These are phyloP conservation scores for Papilio polyxenes DNA, from an alignment of 1,140 invertebrate species.

Conservation along the genomic window DNA sequence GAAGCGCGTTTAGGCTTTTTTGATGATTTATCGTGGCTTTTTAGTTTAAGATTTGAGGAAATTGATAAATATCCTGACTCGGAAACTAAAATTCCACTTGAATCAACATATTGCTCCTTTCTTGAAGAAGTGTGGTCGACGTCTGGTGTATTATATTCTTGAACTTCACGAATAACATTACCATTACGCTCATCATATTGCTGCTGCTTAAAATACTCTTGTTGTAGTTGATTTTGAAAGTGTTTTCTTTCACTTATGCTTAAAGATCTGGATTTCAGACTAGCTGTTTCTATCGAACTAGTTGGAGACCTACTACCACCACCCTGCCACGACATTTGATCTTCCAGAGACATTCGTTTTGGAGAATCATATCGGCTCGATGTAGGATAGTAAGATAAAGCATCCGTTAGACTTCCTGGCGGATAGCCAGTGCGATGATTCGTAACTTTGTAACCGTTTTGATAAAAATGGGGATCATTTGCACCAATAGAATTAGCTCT, in stretches of 20 bases:
- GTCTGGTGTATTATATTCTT: slow-evolving; percentile 74
- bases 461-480: slow-evolving; percentile 81
- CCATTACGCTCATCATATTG: slow-evolving; percentile 78
- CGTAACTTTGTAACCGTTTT: slow-evolving; percentile 85
- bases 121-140: slow-evolving; percentile 63
- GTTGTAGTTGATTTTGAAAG: slow-evolving; percentile 81
- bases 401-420: slow-evolving; percentile 87
- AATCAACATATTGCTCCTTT: slow-evolving; percentile 76
- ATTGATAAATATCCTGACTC: slow-evolving; percentile 92
- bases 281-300: slow-evolving; percentile 83
- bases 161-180: slow-evolving; percentile 75
- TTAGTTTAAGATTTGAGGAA: slow-evolving; percentile 83
- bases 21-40: slow-evolving; percentile 81
- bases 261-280: slow-evolving; percentile 82
- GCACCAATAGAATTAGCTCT: slow-evolving; percentile 81
- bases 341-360: slow-evolving; percentile 82
- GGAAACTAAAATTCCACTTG: slow-evolving; percentile 86
- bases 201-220: slow-evolving; percentile 80
- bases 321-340: slow-evolving; percentile 82
- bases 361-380: slow-evolving; percentile 85
- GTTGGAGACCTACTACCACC: slow-evolving; percentile 82
- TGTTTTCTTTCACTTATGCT: slow-evolving; percentile 83
- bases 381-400: slow-evolving; percentile 88
- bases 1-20: slow-evolving; percentile 88
- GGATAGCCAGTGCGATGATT: slow-evolving; percentile 86